Percentiles rank a stretch among this genome's conserved stretches.
phyloP scores from a whole-genome alignment of 2,888 invertebrate species.

The Amitus sp. region DNA sequence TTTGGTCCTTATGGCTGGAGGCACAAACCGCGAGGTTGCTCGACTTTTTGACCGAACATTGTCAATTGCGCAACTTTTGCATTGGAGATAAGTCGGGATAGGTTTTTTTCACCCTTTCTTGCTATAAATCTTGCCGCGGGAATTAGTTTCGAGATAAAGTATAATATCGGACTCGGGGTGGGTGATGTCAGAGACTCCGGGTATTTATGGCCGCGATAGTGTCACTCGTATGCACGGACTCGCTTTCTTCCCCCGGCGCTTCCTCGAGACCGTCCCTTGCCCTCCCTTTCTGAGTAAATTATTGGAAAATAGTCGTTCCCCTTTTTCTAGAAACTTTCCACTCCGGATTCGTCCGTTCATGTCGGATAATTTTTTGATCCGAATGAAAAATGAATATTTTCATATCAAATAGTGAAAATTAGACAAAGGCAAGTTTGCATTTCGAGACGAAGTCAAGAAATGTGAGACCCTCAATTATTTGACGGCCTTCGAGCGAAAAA shows the following conservation, averaged over 20 bases:
- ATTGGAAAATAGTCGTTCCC: slow-evolving; percentile 63
- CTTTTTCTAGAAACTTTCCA: slow-evolving; percentile 20
- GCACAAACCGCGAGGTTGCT: too few relatives aligned
- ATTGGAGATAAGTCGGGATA: slow-evolving; percentile 58
- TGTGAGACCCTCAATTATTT: too few relatives aligned
- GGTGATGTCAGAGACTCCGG: slow-evolving; percentile 64
- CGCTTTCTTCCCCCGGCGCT: slow-evolving; percentile 31
- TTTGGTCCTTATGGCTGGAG: too few relatives aligned
- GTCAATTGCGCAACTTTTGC: slow-evolving; percentile 52
- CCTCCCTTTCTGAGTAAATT: slow-evolving; percentile 49
- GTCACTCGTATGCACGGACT: slow-evolving; percentile 61
- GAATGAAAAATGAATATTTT: too few relatives aligned
- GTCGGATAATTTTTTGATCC: slow-evolving; percentile 53
- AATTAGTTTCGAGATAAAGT: slow-evolving; percentile 67
- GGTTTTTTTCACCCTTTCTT: slow-evolving; percentile 61
- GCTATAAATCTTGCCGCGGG: slow-evolving; percentile 65
- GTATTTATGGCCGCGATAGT: slow-evolving; percentile 65
- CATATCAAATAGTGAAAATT: too few relatives aligned
- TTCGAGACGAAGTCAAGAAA: too few relatives aligned
- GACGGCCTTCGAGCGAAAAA: too few relatives aligned
- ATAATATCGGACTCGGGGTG: slow-evolving; percentile 65
- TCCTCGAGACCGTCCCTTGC: slow-evolving; percentile 25
- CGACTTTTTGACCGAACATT: too few relatives aligned
- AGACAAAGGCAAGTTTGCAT: too few relatives aligned
- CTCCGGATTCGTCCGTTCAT: slow-evolving; percentile 19